Conservation (phyloP, 2,113 vertebrate genomes). For the Vidua macroura region DNA sequence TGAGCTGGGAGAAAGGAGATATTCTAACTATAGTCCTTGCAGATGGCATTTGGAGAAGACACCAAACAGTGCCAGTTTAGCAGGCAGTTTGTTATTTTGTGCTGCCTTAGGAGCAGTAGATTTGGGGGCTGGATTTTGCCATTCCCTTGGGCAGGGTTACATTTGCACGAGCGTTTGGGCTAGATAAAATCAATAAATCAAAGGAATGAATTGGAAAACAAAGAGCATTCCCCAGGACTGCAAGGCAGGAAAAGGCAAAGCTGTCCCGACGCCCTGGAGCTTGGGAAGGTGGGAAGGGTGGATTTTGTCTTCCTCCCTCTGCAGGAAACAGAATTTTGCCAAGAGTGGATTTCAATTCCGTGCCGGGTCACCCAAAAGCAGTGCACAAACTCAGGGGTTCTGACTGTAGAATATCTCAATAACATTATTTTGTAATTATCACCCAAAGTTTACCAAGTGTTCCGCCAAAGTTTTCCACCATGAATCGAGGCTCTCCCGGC, state of each 20-base stretch:
- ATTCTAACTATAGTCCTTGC: slow-evolving; percentile 64
- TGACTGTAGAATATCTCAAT: not conserved
- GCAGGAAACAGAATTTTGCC: not conserved
- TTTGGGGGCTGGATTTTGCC: not conserved
- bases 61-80: slow-evolving; percentile 20
- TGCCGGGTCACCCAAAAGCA: not conserved
- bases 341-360: not conserved
- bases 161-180: not conserved
- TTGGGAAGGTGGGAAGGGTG: not conserved
- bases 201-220: not conserved
- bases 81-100: not conserved
- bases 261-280: not conserved
- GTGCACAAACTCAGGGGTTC: not conserved
- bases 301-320: not conserved
- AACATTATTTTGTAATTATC: not conserved
- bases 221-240: not conserved
- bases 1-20: slow-evolving; percentile 31
- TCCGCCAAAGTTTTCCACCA: too few relatives aligned
- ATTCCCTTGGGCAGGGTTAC: not conserved
- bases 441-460: not conserved
- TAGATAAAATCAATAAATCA: not conserved
- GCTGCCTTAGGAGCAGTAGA: not conserved
- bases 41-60: slow-evolving; percentile 58
- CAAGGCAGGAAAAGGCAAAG: not conserved
- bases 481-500: not conserved